Evolutionary conservation across 2,797 vertebrate species (phyloP).

Genomic region (Furcifer pardalis): DNA sequence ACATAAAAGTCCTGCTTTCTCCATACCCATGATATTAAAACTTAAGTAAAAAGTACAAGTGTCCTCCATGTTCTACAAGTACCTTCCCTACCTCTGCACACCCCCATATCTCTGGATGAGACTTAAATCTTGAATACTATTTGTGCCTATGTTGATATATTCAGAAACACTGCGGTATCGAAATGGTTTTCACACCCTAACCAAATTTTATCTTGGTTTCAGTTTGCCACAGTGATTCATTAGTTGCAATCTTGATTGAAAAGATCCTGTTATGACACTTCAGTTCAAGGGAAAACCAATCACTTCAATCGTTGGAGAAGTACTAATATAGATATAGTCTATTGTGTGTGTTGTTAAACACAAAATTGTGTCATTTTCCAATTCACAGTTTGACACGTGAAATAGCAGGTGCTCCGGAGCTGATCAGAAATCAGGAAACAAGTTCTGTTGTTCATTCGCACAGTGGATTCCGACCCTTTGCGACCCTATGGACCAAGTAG

Average conservation of each 20-base stretch:
- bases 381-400: rapidly evolving
- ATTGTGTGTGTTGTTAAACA: not conserved
- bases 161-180: not conserved
- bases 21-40: not conserved
- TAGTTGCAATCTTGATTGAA: not conserved
- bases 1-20: not conserved
- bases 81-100: not conserved
- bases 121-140: not conserved
- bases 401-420: not conserved
- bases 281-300: not conserved
- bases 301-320: not conserved
- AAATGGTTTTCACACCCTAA: not conserved
- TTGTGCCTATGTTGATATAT: not conserved
- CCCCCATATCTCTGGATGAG: not conserved
- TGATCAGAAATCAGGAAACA: not conserved
- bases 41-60: not conserved
- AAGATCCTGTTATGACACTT: not conserved
- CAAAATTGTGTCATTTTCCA: constrained; percentile 48
- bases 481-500: too few relatives aligned
- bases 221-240: not conserved
- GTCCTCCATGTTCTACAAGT: not conserved
- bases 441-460: too few relatives aligned
- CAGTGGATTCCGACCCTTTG: too few relatives aligned
- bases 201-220: not conserved
- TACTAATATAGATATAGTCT: not conserved